phyloP scores from a whole-genome alignment of 2,888 invertebrate genomes.

The Aleiodes alternator region DNA sequence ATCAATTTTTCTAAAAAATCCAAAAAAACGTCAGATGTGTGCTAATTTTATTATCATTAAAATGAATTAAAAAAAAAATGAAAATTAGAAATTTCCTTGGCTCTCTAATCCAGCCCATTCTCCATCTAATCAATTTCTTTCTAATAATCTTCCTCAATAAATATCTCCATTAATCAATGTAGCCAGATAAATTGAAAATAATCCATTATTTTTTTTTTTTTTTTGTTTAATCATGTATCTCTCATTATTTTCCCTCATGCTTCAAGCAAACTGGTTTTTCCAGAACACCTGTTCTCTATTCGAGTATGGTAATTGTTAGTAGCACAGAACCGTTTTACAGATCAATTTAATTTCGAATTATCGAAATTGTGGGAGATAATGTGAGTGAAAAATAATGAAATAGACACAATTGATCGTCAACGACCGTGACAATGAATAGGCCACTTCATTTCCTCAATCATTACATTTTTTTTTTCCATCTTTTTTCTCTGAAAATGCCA shows the following conservation, averaged over 20 bases:
- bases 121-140: conserved; percentile 6
- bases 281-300: too few species aligned
- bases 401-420: conserved; percentile 52
- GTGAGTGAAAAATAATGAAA: conserved; percentile 35
- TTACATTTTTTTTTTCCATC: conserved; percentile 55
- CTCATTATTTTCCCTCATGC: conserved; percentile 28
- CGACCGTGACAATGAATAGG: conserved; percentile 70
- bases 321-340: too few species aligned
- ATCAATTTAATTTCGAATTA: too few species aligned
- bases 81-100: too few species aligned
- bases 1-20: too few species aligned
- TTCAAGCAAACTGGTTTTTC: conserved; percentile 47
- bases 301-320: too few species aligned
- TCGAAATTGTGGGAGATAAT: too few species aligned
- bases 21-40: too few species aligned
- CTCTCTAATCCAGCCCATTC: too few species aligned
- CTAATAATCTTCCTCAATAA: not conserved
- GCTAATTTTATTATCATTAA: too few species aligned
- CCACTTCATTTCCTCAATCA: conserved; percentile 67
- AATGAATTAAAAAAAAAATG: too few species aligned
- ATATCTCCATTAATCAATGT: not conserved
- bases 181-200: too few species aligned
- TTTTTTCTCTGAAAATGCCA: not conserved
- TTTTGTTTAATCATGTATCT: not conserved
- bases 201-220: conserved; percentile 1